These are phyloP conservation scores for Odocoileus virginianus DNA, from an alignment of 2,113 vertebrate genomes.

Conservation along the genomic window DNA sequence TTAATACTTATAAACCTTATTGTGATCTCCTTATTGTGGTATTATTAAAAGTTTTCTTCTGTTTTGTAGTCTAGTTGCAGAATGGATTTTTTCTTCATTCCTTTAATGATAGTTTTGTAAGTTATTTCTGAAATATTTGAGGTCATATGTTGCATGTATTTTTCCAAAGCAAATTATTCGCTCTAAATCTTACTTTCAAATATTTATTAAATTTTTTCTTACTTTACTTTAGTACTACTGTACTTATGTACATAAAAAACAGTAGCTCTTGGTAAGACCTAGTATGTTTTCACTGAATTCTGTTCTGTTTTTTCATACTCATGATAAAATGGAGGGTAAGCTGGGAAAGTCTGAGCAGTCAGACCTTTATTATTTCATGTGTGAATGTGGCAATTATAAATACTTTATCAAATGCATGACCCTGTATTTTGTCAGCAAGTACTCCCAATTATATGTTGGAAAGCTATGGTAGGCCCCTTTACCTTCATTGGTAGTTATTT, in stretches of 20 bases:
- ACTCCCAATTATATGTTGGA: neutral
- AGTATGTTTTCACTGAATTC: neutral
- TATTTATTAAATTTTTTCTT: slow-evolving; percentile 28
- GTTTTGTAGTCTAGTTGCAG: neutral
- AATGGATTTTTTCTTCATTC: neutral
- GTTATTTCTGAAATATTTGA: slow-evolving; percentile 43
- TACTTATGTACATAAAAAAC: slow-evolving; percentile 17
- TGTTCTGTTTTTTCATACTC: neutral
- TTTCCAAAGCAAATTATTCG: slow-evolving; percentile 48
- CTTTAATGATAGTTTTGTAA: neutral
- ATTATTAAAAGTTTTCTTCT: slow-evolving; percentile 29
- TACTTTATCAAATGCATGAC: neutral
- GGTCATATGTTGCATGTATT: slow-evolving; percentile 1
- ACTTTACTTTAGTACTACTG: neutral
- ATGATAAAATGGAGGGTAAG: neutral
- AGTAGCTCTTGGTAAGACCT: neutral
- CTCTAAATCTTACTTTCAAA: slow-evolving; percentile 37
- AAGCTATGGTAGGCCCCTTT: neutral
- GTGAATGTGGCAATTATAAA: neutral
- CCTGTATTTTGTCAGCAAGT: slow-evolving; percentile 15
- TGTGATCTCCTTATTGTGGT: neutral
- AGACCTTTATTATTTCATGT: slow-evolving; percentile 17
- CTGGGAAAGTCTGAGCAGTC: neutral
- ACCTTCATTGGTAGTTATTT: neutral
- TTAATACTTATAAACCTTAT: slow-evolving; percentile 33